Evolutionary conservation across 2,888 invertebrate genomes (phyloP), one percentile per base, ranked within the genome.

Genomic region (Drosophila helvetica): DNA sequence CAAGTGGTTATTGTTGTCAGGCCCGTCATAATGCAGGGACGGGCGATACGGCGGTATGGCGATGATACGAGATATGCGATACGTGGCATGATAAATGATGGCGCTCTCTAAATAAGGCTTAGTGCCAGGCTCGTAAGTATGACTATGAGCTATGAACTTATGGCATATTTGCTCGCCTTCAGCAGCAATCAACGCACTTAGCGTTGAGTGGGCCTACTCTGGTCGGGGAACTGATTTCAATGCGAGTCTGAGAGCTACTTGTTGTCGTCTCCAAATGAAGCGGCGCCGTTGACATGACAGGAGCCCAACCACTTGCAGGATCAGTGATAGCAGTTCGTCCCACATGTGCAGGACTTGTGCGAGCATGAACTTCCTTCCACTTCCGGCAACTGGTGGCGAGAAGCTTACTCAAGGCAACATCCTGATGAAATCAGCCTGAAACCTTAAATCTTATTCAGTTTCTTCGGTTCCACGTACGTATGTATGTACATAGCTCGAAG

Each of bases 1-100:
- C 70, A 52, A 83, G 83, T 87, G 88, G 77, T 79, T 85, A 85
- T 87, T 87, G 83, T 83, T 83, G 88, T 87, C 88, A 74, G 71
- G 59, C 62, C 66, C 64, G 68, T n/a, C 81, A 78, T 80, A 75
- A 79, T 79, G 78, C 81, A 72, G 64, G 54, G 45, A 58, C 62
- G 25, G 47, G 59, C 42, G 68, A 69, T 56, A 63, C 59, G 71
- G 62, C 67, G 75, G 77, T 84, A 38, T 51, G 19, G 18, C 42
- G 27, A 22, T 45, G 27, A 58, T 57, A 25, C 33, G 56, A 48
- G 73, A 48, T 71, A 74, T 75, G 53, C 45, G 65, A 65, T 47
- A 27, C 30, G 42, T 56, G 42, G 50, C 67, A 74, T 79, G 86
- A 87, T 77, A 81, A 85, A 83, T 85, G 79, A 79, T 69, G 62